Base-by-base conservation (phyloP, 1,140 invertebrate genomes). In the Drosophila ogumai region DNA sequence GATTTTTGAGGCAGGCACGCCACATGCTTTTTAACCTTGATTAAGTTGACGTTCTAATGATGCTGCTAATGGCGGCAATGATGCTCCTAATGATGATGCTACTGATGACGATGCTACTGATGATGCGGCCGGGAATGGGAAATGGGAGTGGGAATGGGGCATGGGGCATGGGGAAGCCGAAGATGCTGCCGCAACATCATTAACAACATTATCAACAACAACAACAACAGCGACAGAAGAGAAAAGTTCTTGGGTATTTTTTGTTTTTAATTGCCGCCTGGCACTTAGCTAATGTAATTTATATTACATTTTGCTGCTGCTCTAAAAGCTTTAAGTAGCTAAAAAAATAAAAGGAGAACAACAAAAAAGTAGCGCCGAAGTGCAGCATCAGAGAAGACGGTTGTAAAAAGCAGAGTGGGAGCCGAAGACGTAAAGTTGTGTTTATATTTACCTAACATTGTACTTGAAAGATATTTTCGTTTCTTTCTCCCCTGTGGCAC, bases 221-320 rank as follows among this genome's bases (percentile, higher is more conserved):
- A 13, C 43, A 41, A 31, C 41, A 41, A 32, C 43, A 44, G n/a
- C 47, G 19, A 19, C 43, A 44, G 38, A 47, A 43, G 56, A 55
- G 52, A 74, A 43, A 76, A 64, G 47, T 61, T 57, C 67, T 74
- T 28, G 69, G 34, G 67, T 49, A 50, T 77, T 77, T 77, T 66
- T 75, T 74, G 61, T 79, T 90, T 88, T 91, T 91, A 91, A 91
- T 91, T 91, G 88, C 88, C 73, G 84, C 82, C 81, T 72, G 81
- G 88, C 88, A 91, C 88, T 91, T 91, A 91, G 88, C 88, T 91
- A 91, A 91, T 91, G 88, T 91, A 91, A 91, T 91, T 91, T 91
- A 91, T 91, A 88, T 88, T 82, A 91, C 88, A 85, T 85, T 79
- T 88, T 78, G 69, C 54, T 72, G 67, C 61, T 69, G 88, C 87